Percentiles rank a stretch among this genome's conserved stretches.
These are phyloP conservation scores for Mylabris sibirica DNA, from an alignment of 2,888 invertebrate species.

Conservation along the genomic window DNA sequence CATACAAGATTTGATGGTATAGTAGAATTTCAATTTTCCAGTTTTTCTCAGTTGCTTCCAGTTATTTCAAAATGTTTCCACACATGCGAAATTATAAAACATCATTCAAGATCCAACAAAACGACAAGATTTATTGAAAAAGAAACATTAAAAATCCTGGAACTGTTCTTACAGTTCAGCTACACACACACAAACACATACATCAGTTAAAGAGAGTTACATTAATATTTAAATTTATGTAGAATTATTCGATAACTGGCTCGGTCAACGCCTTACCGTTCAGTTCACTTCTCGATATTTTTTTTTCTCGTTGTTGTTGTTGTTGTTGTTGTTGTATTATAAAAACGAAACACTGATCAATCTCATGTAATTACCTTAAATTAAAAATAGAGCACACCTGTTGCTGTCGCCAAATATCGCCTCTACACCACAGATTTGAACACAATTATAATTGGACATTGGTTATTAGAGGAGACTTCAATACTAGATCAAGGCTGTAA, in stretches of 20 bases:
- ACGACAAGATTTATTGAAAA: slow-evolving; percentile 5
- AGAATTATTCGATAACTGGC: slow-evolving; percentile 50
- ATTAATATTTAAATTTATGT: slow-evolving; percentile 53
- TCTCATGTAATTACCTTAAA: slow-evolving; percentile 44
- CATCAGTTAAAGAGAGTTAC: slow-evolving; percentile 39
- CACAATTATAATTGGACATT: no score
- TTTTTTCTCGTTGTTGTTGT: no score
- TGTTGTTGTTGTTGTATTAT: no score
- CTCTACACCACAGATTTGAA: no score
- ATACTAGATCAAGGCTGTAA: neutral
- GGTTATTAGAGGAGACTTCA: no score
- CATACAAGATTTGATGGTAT: neutral
- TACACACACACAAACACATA: slow-evolving; percentile 13
- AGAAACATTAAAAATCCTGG: slow-evolving; percentile 43
- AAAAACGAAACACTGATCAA: slow-evolving; percentile 43
- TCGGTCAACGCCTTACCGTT: slow-evolving; percentile 50
- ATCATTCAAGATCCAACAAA: neutral
- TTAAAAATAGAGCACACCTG: slow-evolving; percentile 38
- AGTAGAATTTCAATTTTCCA: neutral
- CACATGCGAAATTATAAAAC: no score
- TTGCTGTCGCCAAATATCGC: no score
- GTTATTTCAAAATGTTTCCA: neutral
- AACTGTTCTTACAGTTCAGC: slow-evolving; percentile 21
- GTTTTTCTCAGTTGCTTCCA: neutral
- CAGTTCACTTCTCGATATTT: slow-evolving; percentile 44